phyloP scores from a whole-genome alignment of 2,797 vertebrate genomes.

The Artibeus lituratus region DNA sequence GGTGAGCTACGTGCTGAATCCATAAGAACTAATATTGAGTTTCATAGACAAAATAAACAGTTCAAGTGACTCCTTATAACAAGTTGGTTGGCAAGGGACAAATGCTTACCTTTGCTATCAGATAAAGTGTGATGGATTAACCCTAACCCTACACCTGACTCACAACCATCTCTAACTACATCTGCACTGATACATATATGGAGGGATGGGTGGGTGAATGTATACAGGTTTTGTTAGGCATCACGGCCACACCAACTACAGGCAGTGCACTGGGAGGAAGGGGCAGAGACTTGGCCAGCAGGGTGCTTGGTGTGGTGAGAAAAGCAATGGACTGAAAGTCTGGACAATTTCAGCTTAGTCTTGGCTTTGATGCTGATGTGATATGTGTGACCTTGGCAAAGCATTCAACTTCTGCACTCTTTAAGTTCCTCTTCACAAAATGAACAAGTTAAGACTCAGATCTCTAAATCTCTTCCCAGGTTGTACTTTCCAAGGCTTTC shows the following conservation, averaged over 20 bases:
- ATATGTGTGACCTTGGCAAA: background rate
- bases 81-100: background rate
- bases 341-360: background rate
- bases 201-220: background rate
- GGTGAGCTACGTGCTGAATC: background rate
- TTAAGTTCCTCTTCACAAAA: background rate
- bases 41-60: background rate
- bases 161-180: background rate
- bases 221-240: background rate
- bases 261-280: background rate
- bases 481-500: background rate
- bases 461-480: background rate
- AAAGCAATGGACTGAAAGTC: background rate
- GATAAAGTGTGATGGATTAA: background rate
- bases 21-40: background rate
- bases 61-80: background rate
- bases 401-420: background rate
- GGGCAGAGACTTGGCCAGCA: background rate
- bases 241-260: background rate
- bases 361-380: background rate
- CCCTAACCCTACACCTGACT: background rate
- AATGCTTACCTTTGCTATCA: background rate
- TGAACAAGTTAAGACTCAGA: background rate
- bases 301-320: background rate
- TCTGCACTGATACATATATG: background rate